Conservation (phyloP, 1,140 invertebrate species). For the Heterodera carotae region DNA sequence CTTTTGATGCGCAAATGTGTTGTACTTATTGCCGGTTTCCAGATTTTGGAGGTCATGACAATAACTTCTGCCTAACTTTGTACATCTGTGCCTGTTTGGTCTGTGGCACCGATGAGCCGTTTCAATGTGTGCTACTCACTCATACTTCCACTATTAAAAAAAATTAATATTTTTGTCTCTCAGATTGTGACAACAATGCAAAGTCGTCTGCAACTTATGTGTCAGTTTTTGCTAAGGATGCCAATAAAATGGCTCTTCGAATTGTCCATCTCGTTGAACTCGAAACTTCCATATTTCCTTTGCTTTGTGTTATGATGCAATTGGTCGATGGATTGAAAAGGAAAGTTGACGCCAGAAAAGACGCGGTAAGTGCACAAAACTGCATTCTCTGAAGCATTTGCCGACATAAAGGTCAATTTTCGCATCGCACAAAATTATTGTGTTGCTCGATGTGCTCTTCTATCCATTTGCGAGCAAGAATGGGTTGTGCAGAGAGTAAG, state of each 20-base stretch:
- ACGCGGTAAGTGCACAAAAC: conserved; percentile 6
- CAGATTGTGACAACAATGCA: conserved; percentile 12
- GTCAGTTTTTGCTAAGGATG: not conserved
- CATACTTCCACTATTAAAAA: not conserved
- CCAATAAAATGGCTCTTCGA: conserved; percentile 43
- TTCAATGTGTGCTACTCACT: conserved; percentile 18
- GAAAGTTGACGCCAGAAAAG: conserved; percentile 31
- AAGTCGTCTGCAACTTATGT: not conserved
- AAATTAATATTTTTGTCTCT: not conserved
- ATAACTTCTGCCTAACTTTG: conserved; percentile 42
- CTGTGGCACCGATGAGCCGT: conserved; percentile 43
- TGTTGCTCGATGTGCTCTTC: conserved; percentile 28
- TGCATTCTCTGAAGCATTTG: not conserved
- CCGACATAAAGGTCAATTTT: not conserved
- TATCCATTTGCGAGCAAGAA: conserved; percentile 56
- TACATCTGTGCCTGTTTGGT: conserved; percentile 40
- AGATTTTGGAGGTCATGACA: conserved; percentile 35
- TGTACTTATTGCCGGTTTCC: not conserved
- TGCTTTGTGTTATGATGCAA: conserved; percentile 44
- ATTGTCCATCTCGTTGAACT: conserved; percentile 53
- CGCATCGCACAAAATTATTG: conserved; percentile 13
- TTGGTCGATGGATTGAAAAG: conserved; percentile 47
- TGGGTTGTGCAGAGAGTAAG: conserved; percentile 46
- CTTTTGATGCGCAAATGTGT: not conserved
- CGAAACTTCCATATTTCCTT: conserved; percentile 47